These are phyloP conservation scores for Temnothorax longispinosus DNA, from an alignment of 1,140 invertebrate genomes.

Conservation along the genomic window DNA sequence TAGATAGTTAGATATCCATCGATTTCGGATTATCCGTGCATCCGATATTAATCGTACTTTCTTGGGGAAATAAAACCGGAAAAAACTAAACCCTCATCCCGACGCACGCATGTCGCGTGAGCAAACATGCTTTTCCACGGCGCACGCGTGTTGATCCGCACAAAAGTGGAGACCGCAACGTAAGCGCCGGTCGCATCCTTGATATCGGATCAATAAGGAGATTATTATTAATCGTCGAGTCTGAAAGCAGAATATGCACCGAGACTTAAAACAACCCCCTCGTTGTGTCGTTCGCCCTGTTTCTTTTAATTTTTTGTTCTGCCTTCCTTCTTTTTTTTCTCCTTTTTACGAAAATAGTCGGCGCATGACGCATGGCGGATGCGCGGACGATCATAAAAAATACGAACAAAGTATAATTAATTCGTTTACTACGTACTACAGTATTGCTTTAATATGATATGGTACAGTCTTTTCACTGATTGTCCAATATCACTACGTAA, in stretches of 20 bases:
- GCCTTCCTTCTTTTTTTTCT: background rate
- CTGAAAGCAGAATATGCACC: slow-evolving; percentile 25
- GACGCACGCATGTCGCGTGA: slow-evolving; percentile 1
- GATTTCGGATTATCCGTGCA: slow-evolving; percentile 26
- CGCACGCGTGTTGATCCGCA: slow-evolving; percentile 12
- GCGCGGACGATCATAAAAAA: slow-evolving; percentile 63
- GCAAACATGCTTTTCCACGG: slow-evolving; percentile 33
- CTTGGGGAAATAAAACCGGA: slow-evolving; percentile 29
- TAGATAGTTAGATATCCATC: background rate
- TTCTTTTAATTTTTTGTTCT: background rate
- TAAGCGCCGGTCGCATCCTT: background rate
- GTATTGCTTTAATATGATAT: slow-evolving; percentile 85
- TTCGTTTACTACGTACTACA: slow-evolving; percentile 77
- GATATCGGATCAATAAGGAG: slow-evolving; percentile 49
- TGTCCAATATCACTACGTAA: slow-evolving; percentile 85
- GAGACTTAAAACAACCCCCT: slow-evolving; percentile 13
- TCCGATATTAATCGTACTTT: background rate
- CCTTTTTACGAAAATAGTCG: slow-evolving; percentile 50
- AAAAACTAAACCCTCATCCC: slow-evolving; percentile 18
- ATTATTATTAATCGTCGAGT: slow-evolving; percentile 53
- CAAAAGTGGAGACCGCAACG: background rate
- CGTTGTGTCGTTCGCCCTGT: slow-evolving; percentile 1
- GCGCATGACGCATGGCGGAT: slow-evolving; percentile 36
- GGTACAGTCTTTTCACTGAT: slow-evolving; percentile 86
- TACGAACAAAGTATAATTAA: slow-evolving; percentile 72